Conservation (phyloP, 53 echinoderm and acorn worm species). For the Astropecten irregularis region DNA sequence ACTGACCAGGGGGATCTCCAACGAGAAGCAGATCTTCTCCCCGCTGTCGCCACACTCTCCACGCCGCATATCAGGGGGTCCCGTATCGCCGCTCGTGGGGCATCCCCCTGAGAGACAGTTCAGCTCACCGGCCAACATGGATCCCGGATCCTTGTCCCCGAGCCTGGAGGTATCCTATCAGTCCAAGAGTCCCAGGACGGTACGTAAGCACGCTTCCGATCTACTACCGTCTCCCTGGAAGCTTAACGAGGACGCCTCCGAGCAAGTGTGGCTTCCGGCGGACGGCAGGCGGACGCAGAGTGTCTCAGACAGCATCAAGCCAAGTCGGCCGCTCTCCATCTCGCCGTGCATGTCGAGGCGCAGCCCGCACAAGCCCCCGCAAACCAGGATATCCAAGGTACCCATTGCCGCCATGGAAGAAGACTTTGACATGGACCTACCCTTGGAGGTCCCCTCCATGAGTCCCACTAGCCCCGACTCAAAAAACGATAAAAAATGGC, state of each 20-base stretch:
- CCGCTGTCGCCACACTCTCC: slow-evolving; percentile 52
- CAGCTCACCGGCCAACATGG: slow-evolving; percentile 48
- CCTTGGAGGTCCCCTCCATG: background rate
- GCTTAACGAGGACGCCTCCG: background rate
- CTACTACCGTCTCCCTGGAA: slow-evolving; percentile 36
- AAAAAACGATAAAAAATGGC: slow-evolving; percentile 39
- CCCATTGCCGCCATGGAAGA: slow-evolving; percentile 67
- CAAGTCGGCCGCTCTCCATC: background rate
- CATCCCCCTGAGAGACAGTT: slow-evolving; percentile 60
- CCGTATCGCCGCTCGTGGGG: slow-evolving; percentile 49
- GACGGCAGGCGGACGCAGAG: slow-evolving; percentile 39
- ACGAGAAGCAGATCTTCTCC: slow-evolving; percentile 58
- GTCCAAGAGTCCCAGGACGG: slow-evolving; percentile 50
- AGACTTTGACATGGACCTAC: slow-evolving; percentile 34
- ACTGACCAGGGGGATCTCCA: slow-evolving; percentile 53
- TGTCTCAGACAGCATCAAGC: slow-evolving; percentile 13
- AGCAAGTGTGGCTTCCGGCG: slow-evolving; percentile 41
- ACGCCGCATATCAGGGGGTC: slow-evolving; percentile 49
- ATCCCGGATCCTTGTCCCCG: slow-evolving; percentile 30
- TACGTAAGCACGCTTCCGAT: slow-evolving; percentile 60
- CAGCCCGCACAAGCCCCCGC: background rate
- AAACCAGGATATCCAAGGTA: slow-evolving; percentile 37
- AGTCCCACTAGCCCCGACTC: slow-evolving; percentile 30
- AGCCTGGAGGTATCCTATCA: slow-evolving; percentile 7
- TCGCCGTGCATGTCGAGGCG: slow-evolving; percentile 26